Conservation (phyloP, 1,140 invertebrate genomes). For the Battus philenor region DNA sequence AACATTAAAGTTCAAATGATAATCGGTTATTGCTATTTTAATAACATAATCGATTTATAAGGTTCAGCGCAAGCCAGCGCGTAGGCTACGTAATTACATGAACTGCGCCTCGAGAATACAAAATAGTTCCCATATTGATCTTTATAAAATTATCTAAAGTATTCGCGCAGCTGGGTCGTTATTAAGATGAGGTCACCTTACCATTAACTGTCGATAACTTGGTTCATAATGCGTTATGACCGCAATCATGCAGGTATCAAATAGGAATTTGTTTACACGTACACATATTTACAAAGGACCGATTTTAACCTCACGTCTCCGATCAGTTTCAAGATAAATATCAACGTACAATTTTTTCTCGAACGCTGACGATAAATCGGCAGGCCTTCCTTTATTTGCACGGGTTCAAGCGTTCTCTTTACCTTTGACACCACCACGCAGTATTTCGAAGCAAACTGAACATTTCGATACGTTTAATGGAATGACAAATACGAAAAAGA, state of each 20-base stretch:
- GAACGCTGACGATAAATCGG: conserved; percentile 58
- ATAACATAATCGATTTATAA: too few species aligned
- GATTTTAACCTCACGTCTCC: conserved; percentile 21
- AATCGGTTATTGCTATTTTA: too few species aligned
- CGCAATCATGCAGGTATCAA: conserved; percentile 9
- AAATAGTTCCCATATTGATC: conserved; percentile 1
- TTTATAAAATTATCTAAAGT: conserved; percentile 2
- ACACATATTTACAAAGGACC: conserved; percentile 32
- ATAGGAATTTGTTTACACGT: conserved; percentile 13
- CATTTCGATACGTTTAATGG: conserved; percentile 50
- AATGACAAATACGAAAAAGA: conserved; percentile 34
- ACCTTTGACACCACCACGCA: conserved; percentile 40
- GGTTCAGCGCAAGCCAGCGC: too few species aligned
- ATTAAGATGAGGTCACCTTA: conserved; percentile 14
- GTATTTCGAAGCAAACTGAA: conserved; percentile 52
- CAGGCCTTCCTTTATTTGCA: conserved; percentile 48
- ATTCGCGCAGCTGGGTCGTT: neutral
- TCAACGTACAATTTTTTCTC: conserved; percentile 18
- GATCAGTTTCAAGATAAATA: conserved; percentile 27
- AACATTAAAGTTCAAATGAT: too few species aligned
- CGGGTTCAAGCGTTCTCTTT: conserved; percentile 26
- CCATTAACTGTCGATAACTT: neutral
- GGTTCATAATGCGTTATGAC: conserved; percentile 18
- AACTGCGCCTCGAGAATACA: neutral
- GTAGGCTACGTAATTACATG: conserved; percentile 5